These are phyloP conservation scores for Orussus abietinus DNA, from an alignment of 1,140 invertebrate species.

Conservation along the genomic window DNA sequence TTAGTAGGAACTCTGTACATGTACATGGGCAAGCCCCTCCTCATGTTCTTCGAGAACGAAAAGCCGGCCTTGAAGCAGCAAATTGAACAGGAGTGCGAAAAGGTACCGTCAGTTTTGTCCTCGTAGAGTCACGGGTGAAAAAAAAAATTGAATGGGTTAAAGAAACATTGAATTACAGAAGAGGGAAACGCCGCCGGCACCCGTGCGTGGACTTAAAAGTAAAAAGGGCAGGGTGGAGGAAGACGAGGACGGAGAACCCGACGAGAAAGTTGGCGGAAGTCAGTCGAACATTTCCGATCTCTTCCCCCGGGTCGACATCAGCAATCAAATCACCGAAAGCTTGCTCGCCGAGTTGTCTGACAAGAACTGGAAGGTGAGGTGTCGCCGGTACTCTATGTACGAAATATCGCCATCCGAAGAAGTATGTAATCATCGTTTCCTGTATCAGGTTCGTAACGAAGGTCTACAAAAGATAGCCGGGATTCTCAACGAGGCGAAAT, in stretches of 20 bases:
- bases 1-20: conserved; percentile 71
- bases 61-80: conserved; percentile 81
- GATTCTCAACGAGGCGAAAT: conserved; percentile 72
- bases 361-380: conserved; percentile 88
- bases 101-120: conserved; percentile 48
- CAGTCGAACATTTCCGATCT: conserved; percentile 63
- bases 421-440: conserved; percentile 4
- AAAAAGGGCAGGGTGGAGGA: conserved; percentile 47
- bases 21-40: conserved; percentile 73
- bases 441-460: conserved; percentile 70
- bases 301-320: conserved; percentile 77
- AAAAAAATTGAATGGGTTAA: conserved; percentile 6
- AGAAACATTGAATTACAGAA: conserved; percentile 45
- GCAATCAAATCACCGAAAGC: conserved; percentile 76
- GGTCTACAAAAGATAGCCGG: conserved; percentile 73
- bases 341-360: conserved; percentile 80
- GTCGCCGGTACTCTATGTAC: no score
- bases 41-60: conserved; percentile 81
- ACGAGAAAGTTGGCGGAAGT: conserved; percentile 48
- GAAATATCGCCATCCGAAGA: conserved; percentile 30
- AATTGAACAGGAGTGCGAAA: conserved; percentile 84
- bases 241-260: conserved; percentile 54
- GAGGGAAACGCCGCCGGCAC: conserved; percentile 67
- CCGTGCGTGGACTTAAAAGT: conserved; percentile 59
- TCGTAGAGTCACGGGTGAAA: not conserved